phyloP scores from a whole-genome alignment of 2,888 invertebrate species.

The Diplolepis rosae region DNA sequence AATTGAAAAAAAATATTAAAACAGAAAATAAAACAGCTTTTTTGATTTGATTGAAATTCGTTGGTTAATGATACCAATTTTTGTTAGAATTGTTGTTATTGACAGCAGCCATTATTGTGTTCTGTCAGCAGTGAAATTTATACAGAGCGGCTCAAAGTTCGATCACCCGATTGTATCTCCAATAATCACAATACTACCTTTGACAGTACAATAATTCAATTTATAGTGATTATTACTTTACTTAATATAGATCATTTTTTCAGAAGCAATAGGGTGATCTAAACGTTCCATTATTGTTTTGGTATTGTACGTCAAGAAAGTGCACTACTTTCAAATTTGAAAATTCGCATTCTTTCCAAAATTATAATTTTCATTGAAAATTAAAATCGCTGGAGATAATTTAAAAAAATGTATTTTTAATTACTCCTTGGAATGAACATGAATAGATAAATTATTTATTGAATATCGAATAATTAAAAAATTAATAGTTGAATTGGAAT shows the following conservation, averaged over 20 bases:
- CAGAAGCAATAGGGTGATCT: not conserved
- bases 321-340: not conserved
- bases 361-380: too few species aligned
- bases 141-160: constrained; percentile 26
- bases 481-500: too few species aligned
- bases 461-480: too few species aligned
- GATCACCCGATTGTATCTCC: not conserved
- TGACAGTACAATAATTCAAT: not conserved
- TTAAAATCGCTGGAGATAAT: too few species aligned
- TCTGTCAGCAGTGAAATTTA: constrained; percentile 9
- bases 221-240: constrained; percentile 2
- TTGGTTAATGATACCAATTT: not conserved
- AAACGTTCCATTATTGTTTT: not conserved
- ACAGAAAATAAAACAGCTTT: not conserved
- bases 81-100: not conserved
- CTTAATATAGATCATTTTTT: not conserved
- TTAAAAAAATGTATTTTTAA: too few species aligned
- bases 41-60: not conserved
- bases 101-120: not conserved
- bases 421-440: too few species aligned
- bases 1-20: not conserved
- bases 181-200: constrained; percentile 8
- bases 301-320: not conserved
- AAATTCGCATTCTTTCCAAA: too few species aligned
- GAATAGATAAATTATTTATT: too few species aligned